Conservation (phyloP, 1,140 invertebrate species). For the Cotesia chilonis region DNA sequence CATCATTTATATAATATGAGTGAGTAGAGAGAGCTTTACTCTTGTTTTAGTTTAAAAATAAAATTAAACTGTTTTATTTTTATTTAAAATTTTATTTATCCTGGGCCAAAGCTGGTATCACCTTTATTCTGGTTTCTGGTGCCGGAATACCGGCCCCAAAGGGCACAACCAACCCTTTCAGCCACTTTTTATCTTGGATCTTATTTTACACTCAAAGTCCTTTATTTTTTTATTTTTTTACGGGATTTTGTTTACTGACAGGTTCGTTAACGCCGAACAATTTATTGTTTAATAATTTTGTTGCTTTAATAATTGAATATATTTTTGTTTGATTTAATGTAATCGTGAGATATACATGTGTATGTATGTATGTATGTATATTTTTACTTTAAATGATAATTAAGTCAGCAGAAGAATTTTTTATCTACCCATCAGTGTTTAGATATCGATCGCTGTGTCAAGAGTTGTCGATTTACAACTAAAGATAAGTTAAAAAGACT, state of each 20-base stretch:
- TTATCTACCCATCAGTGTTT: not conserved
- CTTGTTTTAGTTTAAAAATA: no score
- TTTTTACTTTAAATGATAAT: conserved; percentile 1
- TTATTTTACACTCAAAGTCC: not conserved
- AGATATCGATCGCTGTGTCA: conserved; percentile 11
- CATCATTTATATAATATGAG: not conserved
- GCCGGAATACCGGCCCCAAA: not conserved
- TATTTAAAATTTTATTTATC: not conserved
- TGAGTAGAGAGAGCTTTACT: no score
- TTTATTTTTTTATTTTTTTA: not conserved
- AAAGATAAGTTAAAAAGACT: conserved; percentile 1
- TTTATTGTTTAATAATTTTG: not conserved
- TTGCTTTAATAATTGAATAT: no score
- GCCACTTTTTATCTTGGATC: not conserved
- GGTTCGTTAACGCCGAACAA: not conserved
- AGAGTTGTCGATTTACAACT: conserved; percentile 3
- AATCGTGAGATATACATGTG: no score
- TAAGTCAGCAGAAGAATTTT: not conserved
- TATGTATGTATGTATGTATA: no score
- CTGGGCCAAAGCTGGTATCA: not conserved
- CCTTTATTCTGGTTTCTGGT: conserved; percentile 3
- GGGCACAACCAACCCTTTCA: conserved; percentile 12
- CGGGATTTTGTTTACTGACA: conserved; percentile 6
- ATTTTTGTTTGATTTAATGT: no score
- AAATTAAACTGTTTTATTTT: not conserved